Evolutionary conservation across 2,113 vertebrate genomes (phyloP).

Genomic region (Lepidothrix coronata): DNA sequence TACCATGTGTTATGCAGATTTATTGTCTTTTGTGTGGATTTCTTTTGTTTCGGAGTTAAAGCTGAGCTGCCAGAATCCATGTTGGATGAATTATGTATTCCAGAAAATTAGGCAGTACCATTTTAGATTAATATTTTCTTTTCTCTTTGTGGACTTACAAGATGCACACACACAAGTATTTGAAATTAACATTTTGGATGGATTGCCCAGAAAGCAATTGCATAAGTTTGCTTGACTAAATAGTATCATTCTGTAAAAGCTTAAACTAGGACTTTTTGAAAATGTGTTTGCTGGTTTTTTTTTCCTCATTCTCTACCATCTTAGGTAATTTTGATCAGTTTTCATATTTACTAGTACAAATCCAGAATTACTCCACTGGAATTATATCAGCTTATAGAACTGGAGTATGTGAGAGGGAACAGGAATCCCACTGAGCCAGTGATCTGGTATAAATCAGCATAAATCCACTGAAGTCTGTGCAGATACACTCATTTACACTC

Average conservation of each 20-base stretch:
- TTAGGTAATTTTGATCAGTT: neutral
- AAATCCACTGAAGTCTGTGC: neutral
- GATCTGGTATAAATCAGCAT: neutral
- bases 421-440: neutral
- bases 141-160: neutral
- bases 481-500: neutral
- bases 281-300: neutral
- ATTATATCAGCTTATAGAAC: neutral
- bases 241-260: neutral
- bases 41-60: slow-evolving; percentile 53
- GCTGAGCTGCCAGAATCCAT: slow-evolving; percentile 32
- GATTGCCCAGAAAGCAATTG: neutral
- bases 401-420: neutral
- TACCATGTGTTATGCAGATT: slow-evolving; percentile 61
- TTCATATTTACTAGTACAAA: neutral
- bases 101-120: slow-evolving; percentile 37
- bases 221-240: neutral
- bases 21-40: slow-evolving; percentile 65
- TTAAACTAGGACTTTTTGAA: neutral
- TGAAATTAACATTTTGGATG: slow-evolving; percentile 4
- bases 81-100: slow-evolving; percentile 33
- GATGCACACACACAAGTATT: neutral
- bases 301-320: neutral
- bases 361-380: neutral
- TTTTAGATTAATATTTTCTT: slow-evolving; percentile 45